Evolutionary conservation across 2,797 vertebrate genomes (phyloP), one percentile per base, ranked within the genome.

Genomic region (Picus viridis): DNA sequence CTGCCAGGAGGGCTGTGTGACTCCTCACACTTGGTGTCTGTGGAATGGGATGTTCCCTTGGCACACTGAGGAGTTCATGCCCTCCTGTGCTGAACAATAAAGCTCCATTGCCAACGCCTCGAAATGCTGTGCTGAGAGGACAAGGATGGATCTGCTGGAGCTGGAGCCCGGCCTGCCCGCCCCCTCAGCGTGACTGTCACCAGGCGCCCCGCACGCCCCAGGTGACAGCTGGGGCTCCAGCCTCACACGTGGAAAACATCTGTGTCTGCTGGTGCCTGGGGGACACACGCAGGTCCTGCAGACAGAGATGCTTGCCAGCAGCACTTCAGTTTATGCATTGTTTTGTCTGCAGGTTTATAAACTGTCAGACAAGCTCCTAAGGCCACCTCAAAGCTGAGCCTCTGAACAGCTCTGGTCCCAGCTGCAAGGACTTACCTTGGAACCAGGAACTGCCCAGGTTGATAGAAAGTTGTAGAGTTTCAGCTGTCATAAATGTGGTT

Each of bases 391-490:
- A 57, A 85, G 61, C 36, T 24, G 30, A 72, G 27, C 23, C 11
- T 10, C 83, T 34, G 71, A 69, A 26, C 43, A 4, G 1, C 71
- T 57, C 51, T 74, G 16, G 36, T 77, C 76, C 49, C 71, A 70
- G 74, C 88, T 82, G 39, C 7, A 45, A 92, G 64, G 9, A 20
- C 71, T 73, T 69, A 29, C 45, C 93, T 96, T 63, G 79, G 89
- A 95, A 94, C 89, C 96, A 96, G 95, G 94, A 96, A 96, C 83
- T 6, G 6, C 74, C 79, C 71, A 62, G 71, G 76, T 94, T 96
- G 93, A 77, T 77, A 72, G 77, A 87, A 92, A 93, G 86, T 93
- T 86, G 86, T 84, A 75, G 63, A 67, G 80, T 96, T 96, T 93
- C 75, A 89, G 73, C 82, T 88, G 26, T 94, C 94, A 78, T 63